Evolutionary conservation across 2,888 invertebrate genomes (phyloP), one percentile per base, ranked within the genome.

Genomic region (Philereme vetulata): DNA sequence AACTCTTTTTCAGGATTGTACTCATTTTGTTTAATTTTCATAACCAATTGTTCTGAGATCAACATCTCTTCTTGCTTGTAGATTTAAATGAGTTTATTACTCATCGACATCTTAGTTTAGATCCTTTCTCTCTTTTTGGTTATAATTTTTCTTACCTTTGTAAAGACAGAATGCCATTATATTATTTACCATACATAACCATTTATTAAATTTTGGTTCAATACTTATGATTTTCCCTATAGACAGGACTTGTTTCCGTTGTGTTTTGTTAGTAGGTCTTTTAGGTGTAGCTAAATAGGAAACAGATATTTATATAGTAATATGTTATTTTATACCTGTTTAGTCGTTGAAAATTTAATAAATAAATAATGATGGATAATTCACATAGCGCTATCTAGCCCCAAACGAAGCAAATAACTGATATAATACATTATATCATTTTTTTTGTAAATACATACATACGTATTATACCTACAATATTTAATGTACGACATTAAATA

Each of bases 1-100:
- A 60, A 49, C 21, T 46, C 34, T 46, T 46, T 21, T 21, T 21
- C 2, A 21, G 2, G 40, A 55, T 49, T 59, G 57, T 51, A 62
- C 56, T 51, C 7, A 32, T 35, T 42, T 48, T 42, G 21, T 55
- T 38, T 48, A 38, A 32, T 40, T 48, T 44, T 44, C 10, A 44
- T 44, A 10, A 4, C 7, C 44, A 21, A 21, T 7, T 44, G 3
- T 5, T 10, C 7, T 21, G n/a, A 44, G 4, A 10, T n/a, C n/a
- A 42, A 21, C 21, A 21, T 21, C 21, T 21, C 21, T 21, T 21
- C 21, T 2, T 21, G 21, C 2, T 21, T 21, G 21, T 21, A 21
- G 21, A 21, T 21, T 1, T 21, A 1, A 21, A 21, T 21, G 21
- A 21, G 21, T 21, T 21, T 21, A 21, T 21, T 21, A 21, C 21